Evolutionary conservation across 2,888 invertebrate species (phyloP).

Genomic region (Eutolmus rufibarbis): DNA sequence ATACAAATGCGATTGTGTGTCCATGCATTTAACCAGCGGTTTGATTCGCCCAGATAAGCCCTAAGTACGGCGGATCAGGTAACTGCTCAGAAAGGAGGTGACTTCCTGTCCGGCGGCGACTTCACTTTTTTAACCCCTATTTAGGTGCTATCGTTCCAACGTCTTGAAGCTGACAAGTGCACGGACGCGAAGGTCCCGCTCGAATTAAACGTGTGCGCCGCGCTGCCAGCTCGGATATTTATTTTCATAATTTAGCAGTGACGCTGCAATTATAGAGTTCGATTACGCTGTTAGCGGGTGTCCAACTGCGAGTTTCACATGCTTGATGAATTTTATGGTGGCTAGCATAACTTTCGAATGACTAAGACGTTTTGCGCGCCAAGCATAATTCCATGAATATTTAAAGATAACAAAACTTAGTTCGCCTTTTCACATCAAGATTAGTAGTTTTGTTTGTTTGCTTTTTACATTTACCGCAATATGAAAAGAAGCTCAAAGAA

Average conservation of each 20-base stretch:
- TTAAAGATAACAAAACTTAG: neutral
- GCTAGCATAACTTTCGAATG: neutral
- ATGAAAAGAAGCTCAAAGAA: neutral
- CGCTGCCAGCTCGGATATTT: neutral
- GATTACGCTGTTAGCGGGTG: neutral
- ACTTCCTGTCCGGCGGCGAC: neutral
- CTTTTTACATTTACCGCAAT: neutral
- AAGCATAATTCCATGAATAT: neutral
- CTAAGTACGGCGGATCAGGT: conserved; percentile 23
- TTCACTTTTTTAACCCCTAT: neutral
- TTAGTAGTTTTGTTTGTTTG: neutral
- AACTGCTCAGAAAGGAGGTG: conserved; percentile 11
- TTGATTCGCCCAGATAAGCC: conserved; percentile 18
- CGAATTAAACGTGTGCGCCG: neutral
- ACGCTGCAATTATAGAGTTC: neutral
- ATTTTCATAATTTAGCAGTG: neutral
- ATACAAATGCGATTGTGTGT: conserved; percentile 35
- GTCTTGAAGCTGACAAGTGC: neutral
- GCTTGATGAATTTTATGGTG: neutral
- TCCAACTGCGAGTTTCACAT: neutral
- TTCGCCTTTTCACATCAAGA: neutral
- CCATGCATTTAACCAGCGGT: conserved; percentile 29
- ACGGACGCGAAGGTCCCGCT: neutral
- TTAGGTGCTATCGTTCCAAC: neutral
- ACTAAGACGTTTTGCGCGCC: neutral